Percentiles rank a stretch among this genome's conserved stretches.
Evolutionary conservation across 2,797 vertebrate genomes (phyloP).

Genomic region (Phylloscopus collybita): DNA sequence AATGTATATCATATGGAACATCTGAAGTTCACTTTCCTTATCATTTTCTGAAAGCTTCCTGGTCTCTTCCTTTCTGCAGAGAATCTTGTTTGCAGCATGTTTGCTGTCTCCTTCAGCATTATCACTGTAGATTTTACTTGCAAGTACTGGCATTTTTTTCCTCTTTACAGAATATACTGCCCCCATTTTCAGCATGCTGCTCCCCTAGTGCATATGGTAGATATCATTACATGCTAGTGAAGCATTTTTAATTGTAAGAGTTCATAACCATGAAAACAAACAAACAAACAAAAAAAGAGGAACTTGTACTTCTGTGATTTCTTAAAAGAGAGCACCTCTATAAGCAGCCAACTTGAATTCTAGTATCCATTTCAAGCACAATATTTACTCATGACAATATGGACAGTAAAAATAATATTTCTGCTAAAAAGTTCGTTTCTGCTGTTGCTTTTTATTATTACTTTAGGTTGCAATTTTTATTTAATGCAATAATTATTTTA

Average conservation of each 20-base stretch:
- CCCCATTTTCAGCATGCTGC: background rate
- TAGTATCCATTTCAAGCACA: background rate
- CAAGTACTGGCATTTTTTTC: background rate
- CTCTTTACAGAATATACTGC: background rate
- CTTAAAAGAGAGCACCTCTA: background rate
- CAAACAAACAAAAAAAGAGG: background rate
- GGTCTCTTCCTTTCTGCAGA: background rate
- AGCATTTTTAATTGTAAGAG: background rate
- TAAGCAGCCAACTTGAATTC: background rate
- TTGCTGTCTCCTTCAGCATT: background rate
- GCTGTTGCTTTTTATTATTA: background rate
- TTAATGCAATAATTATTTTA: background rate
- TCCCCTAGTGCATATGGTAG: background rate
- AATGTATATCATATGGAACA: background rate
- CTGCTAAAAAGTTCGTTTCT: background rate
- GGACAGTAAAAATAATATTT: background rate
- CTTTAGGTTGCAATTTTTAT: background rate
- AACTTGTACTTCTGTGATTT: background rate
- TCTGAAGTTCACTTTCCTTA: background rate
- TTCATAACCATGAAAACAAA: background rate
- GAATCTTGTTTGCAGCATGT: background rate
- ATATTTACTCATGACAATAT: background rate
- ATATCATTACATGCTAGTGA: background rate
- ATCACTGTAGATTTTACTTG: background rate
- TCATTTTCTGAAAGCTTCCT: background rate